Conservation (phyloP, 2,797 vertebrate genomes). For the Monodelphis domestica region DNA sequence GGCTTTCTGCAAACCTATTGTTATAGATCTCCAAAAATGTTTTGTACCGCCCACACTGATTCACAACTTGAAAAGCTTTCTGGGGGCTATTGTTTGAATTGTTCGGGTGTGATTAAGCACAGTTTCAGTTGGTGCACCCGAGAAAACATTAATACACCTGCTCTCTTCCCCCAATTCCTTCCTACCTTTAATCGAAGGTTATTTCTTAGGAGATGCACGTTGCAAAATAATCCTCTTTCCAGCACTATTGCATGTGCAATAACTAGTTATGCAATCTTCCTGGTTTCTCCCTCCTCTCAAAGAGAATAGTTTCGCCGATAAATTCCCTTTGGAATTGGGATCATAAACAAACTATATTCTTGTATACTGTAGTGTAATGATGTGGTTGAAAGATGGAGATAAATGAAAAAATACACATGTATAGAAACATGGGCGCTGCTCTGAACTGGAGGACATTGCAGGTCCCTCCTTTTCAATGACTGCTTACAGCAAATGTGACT, state of each 20-base stretch:
- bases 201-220: slow-evolving; percentile 77
- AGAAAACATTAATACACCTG: slow-evolving; percentile 87
- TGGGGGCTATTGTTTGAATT: slow-evolving; percentile 87
- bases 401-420: slow-evolving; percentile 81
- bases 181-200: slow-evolving; percentile 85
- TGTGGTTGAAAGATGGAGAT: slow-evolving; percentile 80
- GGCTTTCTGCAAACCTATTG: slow-evolving; percentile 86
- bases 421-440: slow-evolving; percentile 72
- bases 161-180: slow-evolving; percentile 81
- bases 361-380: slow-evolving; percentile 81
- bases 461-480: slow-evolving; percentile 55
- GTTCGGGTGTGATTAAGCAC: slow-evolving; percentile 85
- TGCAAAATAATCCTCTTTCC: slow-evolving; percentile 79
- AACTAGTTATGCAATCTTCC: slow-evolving; percentile 81
- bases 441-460: slow-evolving; percentile 53
- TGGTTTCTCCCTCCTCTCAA: slow-evolving; percentile 69
- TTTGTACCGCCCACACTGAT: slow-evolving; percentile 87
- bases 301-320: slow-evolving; percentile 78
- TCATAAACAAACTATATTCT: slow-evolving; percentile 84
- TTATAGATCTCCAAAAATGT: slow-evolving; percentile 87
- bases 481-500: slow-evolving; percentile 52
- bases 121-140: slow-evolving; percentile 80
- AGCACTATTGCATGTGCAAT: slow-evolving; percentile 80
- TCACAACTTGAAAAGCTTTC: slow-evolving; percentile 86
- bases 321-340: slow-evolving; percentile 82